Evolutionary conservation across 2,888 invertebrate species (phyloP), one percentile per base, ranked within the genome.

Genomic region (Drosophila gaucha): DNA sequence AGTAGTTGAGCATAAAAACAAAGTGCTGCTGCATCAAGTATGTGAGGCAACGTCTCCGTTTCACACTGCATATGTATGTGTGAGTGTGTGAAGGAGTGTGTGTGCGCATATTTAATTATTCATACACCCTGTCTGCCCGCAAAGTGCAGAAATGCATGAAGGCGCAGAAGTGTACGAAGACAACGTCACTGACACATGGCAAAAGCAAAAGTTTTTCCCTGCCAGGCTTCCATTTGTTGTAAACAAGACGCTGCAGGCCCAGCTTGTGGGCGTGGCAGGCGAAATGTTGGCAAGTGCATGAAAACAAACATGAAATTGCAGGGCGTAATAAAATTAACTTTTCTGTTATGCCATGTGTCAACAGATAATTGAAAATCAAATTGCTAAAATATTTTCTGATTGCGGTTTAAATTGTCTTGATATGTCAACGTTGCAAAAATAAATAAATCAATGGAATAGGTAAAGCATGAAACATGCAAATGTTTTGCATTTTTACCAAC

Each of bases 41-140:
- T 67, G 55, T 58, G 62, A 59, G 46, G 49, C 58, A 54, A 35
- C 46, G 44, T 65, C 59, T 46, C 55, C 26, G 24, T 41, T 24
- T 24, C 22, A 8, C 24, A 9, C 24, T 22, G 39, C 31, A 30
- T 14, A n/a, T 31, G 20, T 20, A 31, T 24, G 46, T 51, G 41
- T 58, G 55, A 56, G 50, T 44, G 6, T 22, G 41, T 33, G 35
- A 24, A 26, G 57, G 36, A 31, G 24, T 55, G 43, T 39, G 64
- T 33, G 39, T 66, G 49, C 28, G 68, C 66, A 72, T 64, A 87
- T 87, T 84, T 87, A 85, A 84, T 84, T 84, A 84, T 84, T 87
- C 86, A 84, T 84, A 77, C 86, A 86, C 86, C 74, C 57, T 65
- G 83, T 82, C 86, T 74, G 79, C 86, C 83, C 80, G 72, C 86